These are phyloP conservation scores for Orthosia incerta DNA, from an alignment of 2,888 invertebrate species.

Conservation along the genomic window DNA sequence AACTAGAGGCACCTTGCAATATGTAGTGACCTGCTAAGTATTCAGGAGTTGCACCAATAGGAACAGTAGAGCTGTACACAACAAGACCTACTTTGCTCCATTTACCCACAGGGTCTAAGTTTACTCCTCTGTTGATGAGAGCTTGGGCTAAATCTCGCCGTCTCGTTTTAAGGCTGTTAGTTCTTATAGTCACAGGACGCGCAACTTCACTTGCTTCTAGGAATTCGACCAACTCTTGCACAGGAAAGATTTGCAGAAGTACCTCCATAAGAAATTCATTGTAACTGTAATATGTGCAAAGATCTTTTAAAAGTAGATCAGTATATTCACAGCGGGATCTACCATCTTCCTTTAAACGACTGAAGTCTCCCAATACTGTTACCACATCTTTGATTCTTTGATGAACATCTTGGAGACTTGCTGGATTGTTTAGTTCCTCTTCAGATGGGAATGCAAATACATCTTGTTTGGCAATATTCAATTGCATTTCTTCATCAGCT, in stretches of 20 bases:
- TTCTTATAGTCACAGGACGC: constrained; percentile 98
- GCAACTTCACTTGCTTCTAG: constrained; percentile 99
- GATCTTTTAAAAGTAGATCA: constrained; percentile 94
- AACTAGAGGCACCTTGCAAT: constrained; percentile 98
- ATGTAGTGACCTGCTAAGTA: constrained; percentile 99
- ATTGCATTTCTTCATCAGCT: constrained; percentile 95
- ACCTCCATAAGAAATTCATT: constrained; percentile 98
- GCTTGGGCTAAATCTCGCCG: constrained; percentile 98
- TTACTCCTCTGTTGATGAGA: constrained; percentile 98
- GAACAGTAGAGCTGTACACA: constrained; percentile 98
- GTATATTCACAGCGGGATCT: constrained; percentile 96
- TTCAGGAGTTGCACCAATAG: constrained; percentile 99
- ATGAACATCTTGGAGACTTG: constrained; percentile 95
- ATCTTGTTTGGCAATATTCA: constrained; percentile 94
- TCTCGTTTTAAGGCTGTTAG: constrained; percentile 98
- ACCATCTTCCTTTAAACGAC: constrained; percentile 92
- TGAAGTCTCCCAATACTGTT: constrained; percentile 95
- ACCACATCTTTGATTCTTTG: constrained; percentile 97
- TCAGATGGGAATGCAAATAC: constrained; percentile 95
- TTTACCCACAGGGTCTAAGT: constrained; percentile 99
- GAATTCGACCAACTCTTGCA: constrained; percentile 97
- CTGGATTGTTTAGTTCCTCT: constrained; percentile 93
- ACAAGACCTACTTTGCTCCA: constrained; percentile 99
- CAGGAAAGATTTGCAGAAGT: constrained; percentile 96
- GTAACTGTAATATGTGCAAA: constrained; percentile 98